Conservation (phyloP, 64 coral and sea anemone genomes). For the Astreopora myriophthalma region DNA sequence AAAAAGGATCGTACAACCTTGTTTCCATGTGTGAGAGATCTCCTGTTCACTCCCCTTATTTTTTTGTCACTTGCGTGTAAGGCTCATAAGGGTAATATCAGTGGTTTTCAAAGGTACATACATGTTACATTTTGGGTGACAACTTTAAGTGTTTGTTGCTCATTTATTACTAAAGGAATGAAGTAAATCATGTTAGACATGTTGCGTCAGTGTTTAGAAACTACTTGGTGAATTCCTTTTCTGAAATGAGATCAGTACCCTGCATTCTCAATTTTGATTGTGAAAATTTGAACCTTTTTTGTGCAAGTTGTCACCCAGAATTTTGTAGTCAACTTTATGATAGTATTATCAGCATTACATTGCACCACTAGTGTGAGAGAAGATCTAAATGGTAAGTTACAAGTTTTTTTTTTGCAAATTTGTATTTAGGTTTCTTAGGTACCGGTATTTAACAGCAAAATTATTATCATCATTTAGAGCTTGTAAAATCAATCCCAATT, state of each 20-base stretch:
- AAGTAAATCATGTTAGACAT: too few species aligned
- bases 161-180: not conserved
- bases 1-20: too few species aligned
- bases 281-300: not conserved
- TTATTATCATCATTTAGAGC: too few species aligned
- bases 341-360: not conserved
- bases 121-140: not conserved
- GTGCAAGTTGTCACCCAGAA: not conserved
- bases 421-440: not conserved
- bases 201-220: too few species aligned
- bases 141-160: not conserved
- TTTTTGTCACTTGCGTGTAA: too few species aligned
- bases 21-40: too few species aligned
- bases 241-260: not conserved
- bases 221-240: too few species aligned
- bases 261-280: not conserved
- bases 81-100: too few species aligned
- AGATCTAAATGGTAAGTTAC: not conserved
- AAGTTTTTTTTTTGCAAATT: not conserved
- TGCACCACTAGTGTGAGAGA: not conserved
- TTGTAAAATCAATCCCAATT: too few species aligned
- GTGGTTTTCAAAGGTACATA: too few species aligned
- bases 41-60: too few species aligned
- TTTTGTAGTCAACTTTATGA: not conserved
- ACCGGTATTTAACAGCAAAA: too few species aligned